Evolutionary conservation across 2,888 invertebrate species (phyloP), one percentile per base, ranked within the genome.

Genomic region (Drosophila meridiana): DNA sequence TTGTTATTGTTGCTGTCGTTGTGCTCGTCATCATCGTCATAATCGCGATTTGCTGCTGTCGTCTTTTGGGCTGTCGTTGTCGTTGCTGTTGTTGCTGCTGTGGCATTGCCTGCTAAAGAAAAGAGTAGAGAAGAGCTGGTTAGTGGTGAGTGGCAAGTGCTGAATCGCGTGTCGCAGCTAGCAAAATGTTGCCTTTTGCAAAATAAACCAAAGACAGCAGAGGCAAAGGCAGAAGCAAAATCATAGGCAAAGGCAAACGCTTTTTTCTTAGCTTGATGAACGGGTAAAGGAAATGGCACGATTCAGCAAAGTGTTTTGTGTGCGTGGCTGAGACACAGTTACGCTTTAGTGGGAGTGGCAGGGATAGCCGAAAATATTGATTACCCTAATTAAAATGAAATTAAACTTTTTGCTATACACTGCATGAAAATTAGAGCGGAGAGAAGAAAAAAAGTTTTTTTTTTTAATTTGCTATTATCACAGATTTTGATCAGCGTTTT

Each of bases 1-100:
- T 62, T 74, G 83, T 72, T 81, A 60, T 82, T 69, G 57, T 55
- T 67, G 78, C 71, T 86, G 73, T 80, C 87, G 84, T 78, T 83
- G 80, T 78, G 85, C 82, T 80, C 87, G 80, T 83, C 89, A 88
- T 86, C 90, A 78, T 90, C 84, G 88, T 90, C 87, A 90, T 90
- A 90, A 88, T 88, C 90, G 82, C 83, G 84, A 83, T 83, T 86
- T 80, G 74, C 76, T 78, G 76, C 82, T 86, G 83, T 83, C 89
- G 86, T 80, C 89, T 87, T 83, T 77, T 77, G 79, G 77, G 70
- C 64, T 61, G 65, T 66, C 75, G 69, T 47, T 66, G 71, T 55
- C 68, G 48, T 50, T 67, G 63, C 65, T 68, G 74, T 45, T 73
- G 76, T 57, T 69, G 59, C 70, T 69, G 71, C 63, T 66, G 74